These are phyloP conservation scores for Diorhabda sublineata DNA, from an alignment of 1,140 invertebrate species.

Conservation along the genomic window DNA sequence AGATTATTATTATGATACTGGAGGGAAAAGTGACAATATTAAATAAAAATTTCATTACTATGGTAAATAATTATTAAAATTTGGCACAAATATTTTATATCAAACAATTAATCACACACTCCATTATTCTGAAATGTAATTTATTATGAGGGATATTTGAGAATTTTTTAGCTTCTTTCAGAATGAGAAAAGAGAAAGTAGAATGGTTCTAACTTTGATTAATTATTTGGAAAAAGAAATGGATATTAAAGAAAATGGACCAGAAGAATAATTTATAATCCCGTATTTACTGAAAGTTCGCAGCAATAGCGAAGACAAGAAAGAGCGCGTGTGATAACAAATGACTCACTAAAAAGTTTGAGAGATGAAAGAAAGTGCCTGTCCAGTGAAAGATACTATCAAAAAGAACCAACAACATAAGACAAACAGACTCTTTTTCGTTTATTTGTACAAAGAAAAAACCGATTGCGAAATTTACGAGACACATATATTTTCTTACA, in stretches of 20 bases:
- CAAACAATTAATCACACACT: too few relatives aligned
- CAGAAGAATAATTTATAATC: slow-evolving; percentile 1
- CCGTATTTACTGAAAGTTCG: background rate
- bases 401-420: background rate
- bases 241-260: background rate
- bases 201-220: slow-evolving; percentile 1
- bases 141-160: too few relatives aligned
- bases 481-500: too few relatives aligned
- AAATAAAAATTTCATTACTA: too few relatives aligned
- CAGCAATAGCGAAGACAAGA: background rate
- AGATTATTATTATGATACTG: too few relatives aligned
- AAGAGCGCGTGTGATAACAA: background rate
- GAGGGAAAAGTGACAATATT: too few relatives aligned
- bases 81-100: too few relatives aligned
- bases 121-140: too few relatives aligned
- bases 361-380: background rate
- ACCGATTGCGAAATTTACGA: background rate
- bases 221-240: slow-evolving; percentile 1
- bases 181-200: background rate
- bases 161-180: too few relatives aligned
- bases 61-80: too few relatives aligned
- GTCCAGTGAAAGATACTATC: background rate
- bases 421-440: background rate
- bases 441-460: background rate
- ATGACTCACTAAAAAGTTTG: slow-evolving; percentile 1